phyloP scores from a whole-genome alignment of 2,797 vertebrate species.

The Enteromius treurensis region DNA sequence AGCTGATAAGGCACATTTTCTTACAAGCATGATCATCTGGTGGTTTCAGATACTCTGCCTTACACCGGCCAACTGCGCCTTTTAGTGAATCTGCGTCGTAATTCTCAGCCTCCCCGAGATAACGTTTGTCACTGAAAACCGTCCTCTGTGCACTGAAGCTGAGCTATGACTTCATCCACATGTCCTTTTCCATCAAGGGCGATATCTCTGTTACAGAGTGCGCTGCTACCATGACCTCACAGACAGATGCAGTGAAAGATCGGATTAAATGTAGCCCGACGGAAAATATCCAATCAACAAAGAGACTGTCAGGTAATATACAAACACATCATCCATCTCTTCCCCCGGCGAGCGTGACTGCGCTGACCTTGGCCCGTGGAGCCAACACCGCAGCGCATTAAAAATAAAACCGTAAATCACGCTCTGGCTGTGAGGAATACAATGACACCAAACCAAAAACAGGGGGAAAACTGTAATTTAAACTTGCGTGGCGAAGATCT shows the following conservation, averaged over 20 bases:
- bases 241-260: constrained; percentile 29
- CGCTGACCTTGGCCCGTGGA: constrained; percentile 49
- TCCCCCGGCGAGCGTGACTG: constrained; percentile 15
- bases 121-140: constrained; percentile 20
- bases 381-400: constrained; percentile 52
- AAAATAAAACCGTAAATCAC: constrained; percentile 60
- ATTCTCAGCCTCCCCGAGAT: constrained; percentile 26
- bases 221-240: constrained; percentile 27
- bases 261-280: constrained; percentile 38
- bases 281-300: constrained; percentile 55
- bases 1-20: constrained; percentile 1
- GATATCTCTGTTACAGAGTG: constrained; percentile 29
- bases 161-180: constrained; percentile 37
- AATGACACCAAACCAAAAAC: constrained; percentile 60
- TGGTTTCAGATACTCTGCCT: constrained; percentile 1
- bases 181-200: constrained; percentile 41
- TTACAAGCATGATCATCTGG: neutral
- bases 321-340: constrained; percentile 52
- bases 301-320: constrained; percentile 48
- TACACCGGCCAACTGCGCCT: neutral
- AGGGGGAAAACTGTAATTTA: constrained; percentile 59
- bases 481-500: constrained; percentile 49
- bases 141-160: neutral
- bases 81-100: neutral
- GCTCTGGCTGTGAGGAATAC: constrained; percentile 44